A percentile compares a stretch with the other conserved stretches of the same genome.
Conservation (phyloP, 2,113 vertebrate genomes). For the Choloepus hoffmanni region DNA sequence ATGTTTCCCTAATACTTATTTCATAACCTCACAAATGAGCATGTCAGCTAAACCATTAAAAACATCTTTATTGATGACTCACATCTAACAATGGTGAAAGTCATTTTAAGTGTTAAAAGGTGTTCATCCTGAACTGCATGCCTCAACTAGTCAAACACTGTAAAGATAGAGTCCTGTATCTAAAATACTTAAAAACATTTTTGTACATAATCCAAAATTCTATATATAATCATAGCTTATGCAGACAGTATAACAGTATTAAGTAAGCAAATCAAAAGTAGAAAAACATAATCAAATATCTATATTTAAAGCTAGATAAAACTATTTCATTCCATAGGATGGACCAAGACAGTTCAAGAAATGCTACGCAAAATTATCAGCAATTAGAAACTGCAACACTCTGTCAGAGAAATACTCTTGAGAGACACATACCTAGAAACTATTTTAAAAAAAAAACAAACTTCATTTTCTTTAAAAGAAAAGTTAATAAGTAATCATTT, state of each 20-base stretch:
- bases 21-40: constrained; percentile 33
- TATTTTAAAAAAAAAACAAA: background rate
- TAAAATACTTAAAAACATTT: background rate
- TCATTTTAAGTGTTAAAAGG: background rate
- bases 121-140: background rate
- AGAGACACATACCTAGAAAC: background rate
- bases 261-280: background rate
- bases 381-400: constrained; percentile 39
- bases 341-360: constrained; percentile 41
- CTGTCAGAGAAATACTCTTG: background rate
- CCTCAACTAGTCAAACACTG: background rate
- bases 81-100: background rate
- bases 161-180: background rate
- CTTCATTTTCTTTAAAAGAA: background rate
- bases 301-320: constrained; percentile 38
- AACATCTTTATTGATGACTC: background rate
- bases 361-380: background rate
- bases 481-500: background rate
- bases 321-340: background rate
- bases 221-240: background rate
- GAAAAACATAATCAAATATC: background rate
- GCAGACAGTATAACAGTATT: background rate
- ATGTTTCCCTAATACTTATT: background rate
- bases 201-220: constrained; percentile 14
- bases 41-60: constrained; percentile 6